phyloP scores from a whole-genome alignment of 1,140 invertebrate genomes.

The Aleiodes sp. region DNA sequence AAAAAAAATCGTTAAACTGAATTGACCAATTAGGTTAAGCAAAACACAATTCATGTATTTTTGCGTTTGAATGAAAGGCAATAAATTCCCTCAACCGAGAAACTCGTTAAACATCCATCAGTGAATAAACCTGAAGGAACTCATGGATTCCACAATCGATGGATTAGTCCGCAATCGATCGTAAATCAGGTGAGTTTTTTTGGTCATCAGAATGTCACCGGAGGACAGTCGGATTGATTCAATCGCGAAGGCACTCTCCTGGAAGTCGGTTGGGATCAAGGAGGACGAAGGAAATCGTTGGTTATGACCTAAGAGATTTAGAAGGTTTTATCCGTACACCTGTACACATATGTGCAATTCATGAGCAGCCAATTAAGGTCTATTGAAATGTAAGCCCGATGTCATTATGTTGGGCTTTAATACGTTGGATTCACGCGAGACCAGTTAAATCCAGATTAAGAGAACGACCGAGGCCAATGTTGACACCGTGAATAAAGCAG shows the following conservation, averaged over 20 bases:
- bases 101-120: constrained; percentile 20
- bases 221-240: too few relatives aligned
- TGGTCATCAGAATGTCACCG: neutral
- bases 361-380: constrained; percentile 51
- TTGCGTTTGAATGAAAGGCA: neutral
- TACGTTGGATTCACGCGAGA: constrained; percentile 19
- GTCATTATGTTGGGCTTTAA: constrained; percentile 20
- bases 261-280: too few relatives aligned
- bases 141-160: constrained; percentile 26
- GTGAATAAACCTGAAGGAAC: constrained; percentile 15
- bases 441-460: constrained; percentile 57
- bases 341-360: neutral
- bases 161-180: constrained; percentile 23
- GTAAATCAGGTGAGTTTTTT: constrained; percentile 25
- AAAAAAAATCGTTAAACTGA: too few relatives aligned
- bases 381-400: constrained; percentile 46
- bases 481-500: constrained; percentile 50
- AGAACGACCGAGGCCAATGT: constrained; percentile 30
- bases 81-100: neutral
- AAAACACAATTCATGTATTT: too few relatives aligned
- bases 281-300: too few relatives aligned
- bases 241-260: too few relatives aligned
- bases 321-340: too few relatives aligned
- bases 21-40: too few relatives aligned
- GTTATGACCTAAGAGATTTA: too few relatives aligned